Percentiles rank a stretch among this genome's conserved stretches.
These are phyloP conservation scores for Liopterus haemorrhoidalis DNA, from an alignment of 2,888 invertebrate species.

Conservation along the genomic window DNA sequence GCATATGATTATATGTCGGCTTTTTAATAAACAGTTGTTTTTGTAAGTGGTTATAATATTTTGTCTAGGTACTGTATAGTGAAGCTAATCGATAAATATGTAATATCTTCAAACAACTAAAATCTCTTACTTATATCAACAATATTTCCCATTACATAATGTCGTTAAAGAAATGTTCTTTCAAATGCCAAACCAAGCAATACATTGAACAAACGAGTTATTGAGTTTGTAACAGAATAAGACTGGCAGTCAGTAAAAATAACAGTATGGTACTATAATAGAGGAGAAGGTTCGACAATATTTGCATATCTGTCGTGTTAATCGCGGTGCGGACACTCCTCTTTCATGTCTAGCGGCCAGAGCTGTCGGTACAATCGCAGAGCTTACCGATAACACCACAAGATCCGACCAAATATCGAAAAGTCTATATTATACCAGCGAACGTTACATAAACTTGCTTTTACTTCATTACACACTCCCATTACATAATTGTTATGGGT, in stretches of 20 bases:
- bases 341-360: slow-evolving; percentile 16
- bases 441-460: too few species aligned
- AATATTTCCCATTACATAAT: too few species aligned
- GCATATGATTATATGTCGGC: too few species aligned
- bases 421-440: slow-evolving; percentile 21
- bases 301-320: slow-evolving; percentile 25
- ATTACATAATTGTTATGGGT: neutral
- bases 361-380: too few species aligned
- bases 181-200: slow-evolving; percentile 15
- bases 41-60: too few species aligned
- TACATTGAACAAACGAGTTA: neutral
- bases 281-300: slow-evolving; percentile 23
- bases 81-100: too few species aligned
- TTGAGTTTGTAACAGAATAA: neutral
- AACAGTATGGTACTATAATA: too few species aligned
- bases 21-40: too few species aligned
- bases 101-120: too few species aligned
- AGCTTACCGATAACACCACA: slow-evolving; percentile 20
- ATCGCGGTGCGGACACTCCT: slow-evolving; percentile 20
- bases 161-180: slow-evolving; percentile 18
- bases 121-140: too few species aligned
- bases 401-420: slow-evolving; percentile 24
- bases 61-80: too few species aligned
- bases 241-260: too few species aligned
- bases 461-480: neutral